These are phyloP conservation scores for Pachyramphus minor DNA, from an alignment of 2,113 vertebrate genomes.

Conservation along the genomic window DNA sequence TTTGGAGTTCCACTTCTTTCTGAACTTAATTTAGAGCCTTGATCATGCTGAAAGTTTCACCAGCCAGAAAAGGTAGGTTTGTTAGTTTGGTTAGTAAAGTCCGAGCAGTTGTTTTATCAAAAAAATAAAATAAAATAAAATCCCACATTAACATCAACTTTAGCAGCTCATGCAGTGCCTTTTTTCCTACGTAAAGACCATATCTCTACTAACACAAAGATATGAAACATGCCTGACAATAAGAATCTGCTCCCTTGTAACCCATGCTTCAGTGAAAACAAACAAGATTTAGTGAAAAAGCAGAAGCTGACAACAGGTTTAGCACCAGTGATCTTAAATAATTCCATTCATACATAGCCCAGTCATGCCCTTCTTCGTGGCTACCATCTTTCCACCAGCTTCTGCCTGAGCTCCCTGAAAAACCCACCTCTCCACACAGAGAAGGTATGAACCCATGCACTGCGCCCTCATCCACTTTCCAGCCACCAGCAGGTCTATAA, in stretches of 20 bases:
- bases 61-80: constrained; percentile 81
- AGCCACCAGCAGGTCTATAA: not conserved
- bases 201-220: not conserved
- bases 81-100: constrained; percentile 86
- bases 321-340: constrained; percentile 1
- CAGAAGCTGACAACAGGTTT: constrained; percentile 15
- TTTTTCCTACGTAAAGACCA: not conserved
- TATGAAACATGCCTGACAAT: constrained; percentile 54
- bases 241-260: constrained; percentile 18
- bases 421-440: not conserved
- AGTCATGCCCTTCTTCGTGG: not conserved
- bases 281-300: constrained; percentile 61
- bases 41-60: constrained; percentile 91
- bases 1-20: constrained; percentile 98
- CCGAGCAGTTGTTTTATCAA: constrained; percentile 56
- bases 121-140: not conserved
- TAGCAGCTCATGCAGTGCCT: constrained; percentile 60
- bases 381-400: not conserved
- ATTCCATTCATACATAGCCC: not conserved
- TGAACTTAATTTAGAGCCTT: constrained; percentile 93
- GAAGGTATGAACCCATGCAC: not conserved
- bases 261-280: constrained; percentile 67
- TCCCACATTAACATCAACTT: constrained; percentile 59
- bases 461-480: not conserved
- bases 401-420: not conserved